Conservation (phyloP, 2,888 invertebrate genomes). For the Scaeva pyrastri region DNA sequence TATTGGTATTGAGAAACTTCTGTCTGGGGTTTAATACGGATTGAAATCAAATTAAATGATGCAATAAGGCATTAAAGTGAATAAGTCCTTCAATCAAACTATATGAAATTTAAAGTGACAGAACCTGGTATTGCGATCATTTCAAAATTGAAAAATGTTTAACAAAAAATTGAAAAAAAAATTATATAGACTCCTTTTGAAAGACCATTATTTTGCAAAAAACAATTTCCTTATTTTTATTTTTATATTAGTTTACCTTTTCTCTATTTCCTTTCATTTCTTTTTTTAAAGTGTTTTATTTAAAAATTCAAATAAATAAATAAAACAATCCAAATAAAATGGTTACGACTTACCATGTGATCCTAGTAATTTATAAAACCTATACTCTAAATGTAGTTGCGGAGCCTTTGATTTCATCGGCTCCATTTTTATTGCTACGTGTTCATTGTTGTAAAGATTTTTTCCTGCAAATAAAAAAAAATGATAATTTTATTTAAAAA, state of each 20-base stretch:
- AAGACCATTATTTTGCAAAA: constrained; percentile 27
- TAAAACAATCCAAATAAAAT: constrained; percentile 30
- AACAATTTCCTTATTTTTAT: neutral
- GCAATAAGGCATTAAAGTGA: too few relatives aligned
- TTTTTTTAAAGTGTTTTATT: constrained; percentile 9
- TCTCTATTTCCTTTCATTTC: constrained; percentile 50
- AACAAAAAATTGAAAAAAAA: too few relatives aligned
- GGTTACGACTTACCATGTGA: constrained; percentile 91
- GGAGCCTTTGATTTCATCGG: constrained; percentile 99
- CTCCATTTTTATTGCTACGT: constrained; percentile 99
- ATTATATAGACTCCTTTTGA: neutral
- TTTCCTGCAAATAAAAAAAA: constrained; percentile 90
- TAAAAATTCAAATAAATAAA: neutral
- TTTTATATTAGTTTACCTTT: constrained; percentile 12
- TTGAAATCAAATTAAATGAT: too few relatives aligned
- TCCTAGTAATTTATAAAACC: constrained; percentile 99
- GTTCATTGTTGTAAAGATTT: constrained; percentile 99
- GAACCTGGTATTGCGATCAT: too few relatives aligned
- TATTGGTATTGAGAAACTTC: too few relatives aligned
- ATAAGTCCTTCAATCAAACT: too few relatives aligned
- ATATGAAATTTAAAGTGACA: too few relatives aligned
- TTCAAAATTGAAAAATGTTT: too few relatives aligned
- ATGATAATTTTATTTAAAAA: constrained; percentile 27
- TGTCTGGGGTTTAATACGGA: too few relatives aligned
- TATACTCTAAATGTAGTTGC: constrained; percentile 99